Base-by-base conservation (phyloP, 2,888 invertebrate genomes). In the Automeris io region DNA sequence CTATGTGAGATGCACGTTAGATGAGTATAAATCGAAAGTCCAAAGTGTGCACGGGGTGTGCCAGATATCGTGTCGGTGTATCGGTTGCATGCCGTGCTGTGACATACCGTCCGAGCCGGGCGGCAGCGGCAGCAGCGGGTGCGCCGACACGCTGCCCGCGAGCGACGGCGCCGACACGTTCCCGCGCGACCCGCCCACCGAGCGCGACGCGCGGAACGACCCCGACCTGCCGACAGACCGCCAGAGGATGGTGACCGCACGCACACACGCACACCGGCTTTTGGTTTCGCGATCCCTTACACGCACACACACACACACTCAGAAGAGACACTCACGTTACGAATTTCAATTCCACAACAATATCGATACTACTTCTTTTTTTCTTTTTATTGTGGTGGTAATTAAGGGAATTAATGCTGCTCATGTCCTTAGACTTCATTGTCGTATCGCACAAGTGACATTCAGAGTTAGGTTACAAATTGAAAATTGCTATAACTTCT, bases 71-170 rank as follows among this genome's bases (percentile, higher is more conserved):
- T 34, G 36, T 21, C 8, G 33, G 18, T n/a, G 42, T 23, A 19
- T 11, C 9, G 36, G 23, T 37, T 18, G 26, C 13, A 29, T 32
- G 40, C 13, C 12, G 12, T 7, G 22, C 12, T 5, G 6, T 5
- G 68, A 82, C 81, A 72, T 82, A 87, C 87, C 87, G 68, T 85
- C 82, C 41, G 87, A 90, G 88, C 90, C 90, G 73, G 90, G 90
- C 81, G 90, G 95, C 89, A 95, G 93, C 88, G 95, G 95, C 91
- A 95, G 93, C 91, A 95, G 92, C 88, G 95, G 95, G 89, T 95
- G 95, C 88, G 95, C 95, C 88, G 95, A 95, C 90, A 95, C 92
- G 91, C 94, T 94, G 88, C 88, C 77, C 49, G 59, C 57, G 61
- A 55, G 90, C 82, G 76, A 85, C 49, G 56, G 44, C 48, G 58